Base-by-base conservation (phyloP, 2,797 vertebrate genomes). In the Adelosebastes latens region DNA sequence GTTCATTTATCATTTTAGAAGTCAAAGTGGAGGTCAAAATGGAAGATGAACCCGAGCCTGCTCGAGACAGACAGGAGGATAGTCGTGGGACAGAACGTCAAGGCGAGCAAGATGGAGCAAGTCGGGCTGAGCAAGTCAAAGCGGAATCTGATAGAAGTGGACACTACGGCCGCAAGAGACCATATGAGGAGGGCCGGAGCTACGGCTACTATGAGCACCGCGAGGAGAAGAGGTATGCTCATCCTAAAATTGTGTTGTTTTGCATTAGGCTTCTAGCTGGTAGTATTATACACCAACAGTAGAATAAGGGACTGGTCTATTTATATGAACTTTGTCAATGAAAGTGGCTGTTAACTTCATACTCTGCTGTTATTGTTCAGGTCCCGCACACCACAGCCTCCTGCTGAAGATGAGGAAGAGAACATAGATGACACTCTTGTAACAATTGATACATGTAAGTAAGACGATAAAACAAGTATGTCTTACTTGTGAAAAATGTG, bases 391-490 rank as follows among this genome's bases (percentile, higher is more conserved):
- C 97, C 97, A 72, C 97, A 98, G 77, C 97, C 97, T 8, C 97
- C 97, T 0, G 97, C 96, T 5, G 98, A 98, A 90, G 98, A 99
- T 0, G 98, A 99, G 6, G 98, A 99, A 64, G 98, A 99, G 32
- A 96, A 96, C 27, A 97, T 98, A 71, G 98, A 99, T 31, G 97
- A 99, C 55, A 95, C 95, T 0, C 92, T 97, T 22, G 97, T 99
- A 16, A 97, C 97, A 42, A 95, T 99, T 11, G 98, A 99, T 83
- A 99, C 97, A 6, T 99, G 98, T 99, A 86, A 97, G 98, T 95
- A 70, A 36, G 3, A 65, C 1, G 4, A 31, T 62, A 5, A 68
- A 46, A 46, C 42, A 46, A 46, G 42, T 46, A 46, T 18, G 6
- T 46, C 6, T 7, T 18, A 46, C 18, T 34, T 53, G 18, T 11